Percentiles rank a stretch among this genome's conserved stretches.
phyloP scores from a whole-genome alignment of 2,888 invertebrate species.

The Pomacea canaliculata region DNA sequence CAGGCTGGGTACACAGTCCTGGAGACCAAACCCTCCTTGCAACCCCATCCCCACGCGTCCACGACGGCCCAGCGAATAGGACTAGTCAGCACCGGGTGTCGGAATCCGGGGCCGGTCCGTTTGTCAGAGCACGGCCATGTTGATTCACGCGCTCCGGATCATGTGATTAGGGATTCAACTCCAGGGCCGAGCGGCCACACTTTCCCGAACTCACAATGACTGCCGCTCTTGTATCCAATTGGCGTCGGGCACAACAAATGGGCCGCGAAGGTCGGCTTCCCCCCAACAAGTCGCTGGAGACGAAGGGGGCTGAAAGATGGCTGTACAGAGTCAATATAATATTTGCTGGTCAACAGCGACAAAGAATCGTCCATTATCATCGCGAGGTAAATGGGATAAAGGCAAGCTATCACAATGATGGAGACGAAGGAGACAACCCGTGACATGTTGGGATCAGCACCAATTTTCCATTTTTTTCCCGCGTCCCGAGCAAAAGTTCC shows the following conservation, averaged over 20 bases:
- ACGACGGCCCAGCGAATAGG: too few species aligned
- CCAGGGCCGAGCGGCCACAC: background rate
- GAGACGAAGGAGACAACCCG: too few species aligned
- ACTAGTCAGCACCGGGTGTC: too few species aligned
- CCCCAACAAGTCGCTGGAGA: background rate
- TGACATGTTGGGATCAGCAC: too few species aligned
- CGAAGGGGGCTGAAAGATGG: background rate
- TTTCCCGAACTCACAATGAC: background rate
- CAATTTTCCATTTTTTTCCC: too few species aligned
- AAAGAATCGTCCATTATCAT: background rate
- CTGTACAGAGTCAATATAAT: background rate
- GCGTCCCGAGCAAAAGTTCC: too few species aligned
- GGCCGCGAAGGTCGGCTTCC: background rate
- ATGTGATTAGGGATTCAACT: conserved; percentile 3
- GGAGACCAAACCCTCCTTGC: too few species aligned
- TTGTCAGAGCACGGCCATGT: background rate
- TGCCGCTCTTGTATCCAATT: background rate
- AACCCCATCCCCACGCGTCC: too few species aligned
- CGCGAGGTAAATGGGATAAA: too few species aligned
- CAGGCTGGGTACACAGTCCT: too few species aligned
- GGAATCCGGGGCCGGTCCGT: too few species aligned
- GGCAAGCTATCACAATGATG: too few species aligned
- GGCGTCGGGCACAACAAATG: background rate
- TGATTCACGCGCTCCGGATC: background rate
- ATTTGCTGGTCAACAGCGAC: background rate